A percentile compares a stretch with the other conserved stretches of the same genome.
Evolutionary conservation across 1,140 invertebrate genomes (phyloP).

Genomic region (Trichoplusia ni): DNA sequence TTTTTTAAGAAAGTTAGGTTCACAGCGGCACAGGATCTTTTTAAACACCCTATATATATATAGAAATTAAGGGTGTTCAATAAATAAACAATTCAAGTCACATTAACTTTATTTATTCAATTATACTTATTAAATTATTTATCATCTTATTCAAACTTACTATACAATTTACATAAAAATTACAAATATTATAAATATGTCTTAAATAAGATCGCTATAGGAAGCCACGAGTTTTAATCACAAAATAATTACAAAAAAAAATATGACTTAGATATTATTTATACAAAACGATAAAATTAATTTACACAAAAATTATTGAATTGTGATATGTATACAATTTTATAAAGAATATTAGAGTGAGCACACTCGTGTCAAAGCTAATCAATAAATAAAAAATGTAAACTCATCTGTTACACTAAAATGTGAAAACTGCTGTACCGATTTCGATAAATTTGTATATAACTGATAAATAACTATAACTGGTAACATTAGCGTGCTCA

Average conservation of each 20-base stretch:
- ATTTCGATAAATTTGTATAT: no score
- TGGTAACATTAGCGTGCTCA: no score
- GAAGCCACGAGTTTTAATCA: constrained; percentile 10
- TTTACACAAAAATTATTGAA: not conserved
- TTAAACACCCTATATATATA: no score
- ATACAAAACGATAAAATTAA: constrained; percentile 23
- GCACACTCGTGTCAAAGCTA: not conserved
- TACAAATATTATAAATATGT: not conserved
- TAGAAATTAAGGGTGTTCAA: no score
- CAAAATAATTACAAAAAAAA: constrained; percentile 20
- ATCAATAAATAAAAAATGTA: not conserved
- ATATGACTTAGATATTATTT: constrained; percentile 34
- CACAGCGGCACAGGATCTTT: no score
- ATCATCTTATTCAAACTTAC: not conserved
- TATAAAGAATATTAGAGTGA: not conserved
- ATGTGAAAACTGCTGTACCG: no score
- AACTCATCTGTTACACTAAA: no score
- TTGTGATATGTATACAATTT: constrained; percentile 21
- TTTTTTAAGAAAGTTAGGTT: no score
- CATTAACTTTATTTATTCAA: no score
- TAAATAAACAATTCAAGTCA: no score
- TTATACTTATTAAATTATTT: not conserved
- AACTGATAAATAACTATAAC: no score
- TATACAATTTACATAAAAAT: not conserved
- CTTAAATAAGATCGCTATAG: not conserved